phyloP scores from a whole-genome alignment of 1,140 invertebrate genomes.

The Prorops nasuta region DNA sequence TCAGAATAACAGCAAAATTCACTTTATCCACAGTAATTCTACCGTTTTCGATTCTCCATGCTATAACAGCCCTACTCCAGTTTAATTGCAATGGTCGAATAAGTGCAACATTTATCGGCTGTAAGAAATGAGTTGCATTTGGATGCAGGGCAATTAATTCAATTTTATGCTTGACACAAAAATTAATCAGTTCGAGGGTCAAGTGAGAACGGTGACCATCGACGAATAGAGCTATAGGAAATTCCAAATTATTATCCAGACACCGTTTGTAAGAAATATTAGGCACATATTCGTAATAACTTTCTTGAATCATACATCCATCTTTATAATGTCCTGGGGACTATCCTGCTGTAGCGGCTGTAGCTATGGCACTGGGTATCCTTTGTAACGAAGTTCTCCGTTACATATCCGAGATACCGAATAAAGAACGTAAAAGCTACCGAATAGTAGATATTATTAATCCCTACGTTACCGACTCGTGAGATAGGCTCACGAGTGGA shows the following conservation, averaged over 20 bases:
- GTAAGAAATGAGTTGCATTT: conserved; percentile 4
- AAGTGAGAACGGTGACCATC: conserved; percentile 24
- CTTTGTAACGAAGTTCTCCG: no score
- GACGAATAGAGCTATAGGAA: conserved; percentile 31
- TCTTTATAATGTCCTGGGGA: conserved; percentile 36
- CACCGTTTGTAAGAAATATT: conserved; percentile 42
- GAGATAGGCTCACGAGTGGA: no score
- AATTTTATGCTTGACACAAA: conserved; percentile 22
- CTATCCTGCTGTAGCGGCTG: no score
- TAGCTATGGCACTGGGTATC: no score
- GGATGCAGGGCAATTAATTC: not conserved
- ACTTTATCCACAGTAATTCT: conserved; percentile 2
- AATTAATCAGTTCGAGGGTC: conserved; percentile 28
- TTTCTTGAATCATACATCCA: conserved; percentile 44
- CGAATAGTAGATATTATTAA: no score
- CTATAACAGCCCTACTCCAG: not conserved
- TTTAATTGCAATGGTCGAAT: not conserved
- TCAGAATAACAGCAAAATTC: not conserved
- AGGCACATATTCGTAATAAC: conserved; percentile 44
- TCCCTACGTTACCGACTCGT: no score
- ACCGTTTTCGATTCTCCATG: not conserved
- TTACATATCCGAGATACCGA: no score
- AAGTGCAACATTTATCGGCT: conserved; percentile 3
- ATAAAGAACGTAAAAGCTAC: no score
- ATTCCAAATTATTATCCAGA: conserved; percentile 24